Percentiles rank a stretch among this genome's conserved stretches.
phyloP scores from a whole-genome alignment of 2,888 invertebrate genomes.

The Drosophila paranaensis region DNA sequence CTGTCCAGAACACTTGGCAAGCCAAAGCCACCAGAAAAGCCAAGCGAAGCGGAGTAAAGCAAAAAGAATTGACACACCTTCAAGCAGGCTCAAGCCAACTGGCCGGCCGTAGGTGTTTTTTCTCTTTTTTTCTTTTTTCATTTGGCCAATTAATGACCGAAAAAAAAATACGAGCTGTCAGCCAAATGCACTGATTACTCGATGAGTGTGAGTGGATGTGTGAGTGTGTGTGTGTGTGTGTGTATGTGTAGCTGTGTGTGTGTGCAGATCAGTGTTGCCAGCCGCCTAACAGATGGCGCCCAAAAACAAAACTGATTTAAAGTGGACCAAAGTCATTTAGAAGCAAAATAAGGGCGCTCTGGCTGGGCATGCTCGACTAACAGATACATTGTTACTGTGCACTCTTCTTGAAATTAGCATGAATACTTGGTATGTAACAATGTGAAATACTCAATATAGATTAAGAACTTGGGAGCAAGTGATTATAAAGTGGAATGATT shows the following conservation, averaged over 20 bases:
- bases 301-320: neutral
- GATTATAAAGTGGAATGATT: no score
- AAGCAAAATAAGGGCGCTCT: neutral
- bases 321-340: neutral
- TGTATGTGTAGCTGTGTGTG: conserved; percentile 11
- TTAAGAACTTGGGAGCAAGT: no score
- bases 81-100: conserved; percentile 26
- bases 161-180: conserved; percentile 51
- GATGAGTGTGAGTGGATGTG: conserved; percentile 5
- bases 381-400: neutral
- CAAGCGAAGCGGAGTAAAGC: neutral
- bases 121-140: conserved; percentile 3
- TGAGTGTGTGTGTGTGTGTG: conserved; percentile 15
- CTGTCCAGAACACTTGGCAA: conserved; percentile 74
- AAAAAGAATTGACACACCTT: conserved; percentile 52
- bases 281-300: neutral
- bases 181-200: conserved; percentile 46
- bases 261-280: conserved; percentile 4
- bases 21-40: neutral
- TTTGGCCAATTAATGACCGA: conserved; percentile 53
- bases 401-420: neutral
- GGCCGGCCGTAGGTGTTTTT: conserved; percentile 59
- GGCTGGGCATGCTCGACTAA: neutral
- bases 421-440: no score
- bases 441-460: no score